Base-by-base conservation (phyloP, 2,888 invertebrate genomes). In the Dryomyza anilis region DNA sequence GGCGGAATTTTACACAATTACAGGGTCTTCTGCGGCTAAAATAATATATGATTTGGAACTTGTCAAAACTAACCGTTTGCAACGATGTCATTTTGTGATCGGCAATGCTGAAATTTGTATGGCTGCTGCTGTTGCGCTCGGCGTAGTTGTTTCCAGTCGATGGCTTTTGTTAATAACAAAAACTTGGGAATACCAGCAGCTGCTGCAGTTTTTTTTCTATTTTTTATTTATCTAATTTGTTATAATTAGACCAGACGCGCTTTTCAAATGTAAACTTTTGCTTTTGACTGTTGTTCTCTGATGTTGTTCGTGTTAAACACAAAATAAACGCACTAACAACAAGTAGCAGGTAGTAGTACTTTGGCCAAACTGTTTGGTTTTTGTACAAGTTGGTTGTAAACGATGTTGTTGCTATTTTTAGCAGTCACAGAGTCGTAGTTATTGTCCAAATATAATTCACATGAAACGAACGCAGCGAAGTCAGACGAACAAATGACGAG, bases 401-500 rank as follows among this genome's bases (percentile, higher is more conserved):
- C n/a, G n/a, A n/a, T n/a, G n/a, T n/a, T n/a, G n/a, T n/a, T n/a
- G n/a, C n/a, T n/a, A n/a, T n/a, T n/a, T n/a, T n/a, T n/a, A n/a
- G n/a, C n/a, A 33, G 33, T 33, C 6, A 33, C 12, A 12, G 6
- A 33, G 33, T 33, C 12, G 7, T 33, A 33, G 33, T 33, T 33
- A 12, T 33, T 33, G 33, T 33, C 6, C 33, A 33, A 33, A 33
- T 8, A 33, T 33, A 33, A 52, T 39, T 45, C 29, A 45, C 45
- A 30, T 19, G 30, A 33, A 45, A 12, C 48, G 59, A 46, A 59
- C 62, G 46, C 53, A 19, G 3, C 21, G 27, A 53, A 39, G 43
- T 50, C 36, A 53, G 19, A 27, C 55, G 55, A 55, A 23, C 53
- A 53, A 62, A 43, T 62, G 62, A 50, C 53, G 53, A 48, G 7